Evolutionary conservation across 53 echinoderm and acorn worm species (phyloP).

Genomic region (Luidia sarsii): DNA sequence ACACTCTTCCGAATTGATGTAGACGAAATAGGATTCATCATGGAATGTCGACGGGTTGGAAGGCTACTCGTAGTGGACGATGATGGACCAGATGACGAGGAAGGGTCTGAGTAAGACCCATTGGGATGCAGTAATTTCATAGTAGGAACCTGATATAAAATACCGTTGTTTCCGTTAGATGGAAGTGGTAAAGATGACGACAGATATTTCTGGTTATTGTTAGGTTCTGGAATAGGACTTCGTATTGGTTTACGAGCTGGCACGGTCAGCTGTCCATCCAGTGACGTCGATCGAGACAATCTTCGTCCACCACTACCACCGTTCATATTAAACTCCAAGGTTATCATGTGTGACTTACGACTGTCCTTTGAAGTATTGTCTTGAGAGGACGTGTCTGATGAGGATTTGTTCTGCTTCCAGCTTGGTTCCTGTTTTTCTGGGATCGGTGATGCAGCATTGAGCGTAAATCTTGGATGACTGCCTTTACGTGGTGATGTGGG

Average conservation of each 20-base stretch:
- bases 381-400: neutral
- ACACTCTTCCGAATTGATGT: conserved; percentile 35
- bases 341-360: conserved; percentile 10
- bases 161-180: conserved; percentile 1
- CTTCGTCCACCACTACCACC: neutral
- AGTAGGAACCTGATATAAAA: neutral
- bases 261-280: neutral
- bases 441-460: conserved; percentile 8
- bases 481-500: conserved; percentile 23
- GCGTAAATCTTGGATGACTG: conserved; percentile 4
- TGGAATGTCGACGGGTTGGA: conserved; percentile 17
- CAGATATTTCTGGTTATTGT: conserved; percentile 8
- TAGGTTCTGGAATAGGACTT: neutral
- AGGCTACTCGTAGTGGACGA: conserved; percentile 4
- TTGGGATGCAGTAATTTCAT: neutral
- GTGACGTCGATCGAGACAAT: conserved; percentile 11
- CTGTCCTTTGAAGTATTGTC: neutral
- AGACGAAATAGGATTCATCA: conserved; percentile 7
- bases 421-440: conserved; percentile 19
- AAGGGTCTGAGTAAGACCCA: neutral
- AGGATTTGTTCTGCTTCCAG: neutral
- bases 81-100: conserved; percentile 6
- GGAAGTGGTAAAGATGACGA: conserved; percentile 1
- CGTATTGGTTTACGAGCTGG: neutral
- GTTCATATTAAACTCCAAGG: conserved; percentile 19